These are phyloP conservation scores for Agrilus mali DNA, from an alignment of 2,888 invertebrate species.

Conservation along the genomic window DNA sequence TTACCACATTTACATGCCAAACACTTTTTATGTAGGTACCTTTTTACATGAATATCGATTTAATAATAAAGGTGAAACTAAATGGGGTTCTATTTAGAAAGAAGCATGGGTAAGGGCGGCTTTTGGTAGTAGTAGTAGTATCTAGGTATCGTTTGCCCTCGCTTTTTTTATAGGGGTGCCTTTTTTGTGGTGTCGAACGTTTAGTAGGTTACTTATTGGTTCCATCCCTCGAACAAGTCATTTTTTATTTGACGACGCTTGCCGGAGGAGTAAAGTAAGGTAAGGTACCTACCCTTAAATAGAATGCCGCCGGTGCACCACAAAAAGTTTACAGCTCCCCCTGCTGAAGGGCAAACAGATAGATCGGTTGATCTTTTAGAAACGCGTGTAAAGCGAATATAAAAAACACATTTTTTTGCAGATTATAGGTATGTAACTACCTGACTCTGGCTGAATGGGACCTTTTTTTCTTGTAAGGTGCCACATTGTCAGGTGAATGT, in stretches of 20 bases:
- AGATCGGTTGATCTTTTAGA: too few relatives aligned
- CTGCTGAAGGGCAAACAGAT: background rate
- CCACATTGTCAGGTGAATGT: slow-evolving; percentile 18
- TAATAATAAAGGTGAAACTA: too few relatives aligned
- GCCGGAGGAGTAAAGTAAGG: slow-evolving; percentile 6
- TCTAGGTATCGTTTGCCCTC: too few relatives aligned
- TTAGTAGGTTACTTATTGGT: slow-evolving; percentile 28
- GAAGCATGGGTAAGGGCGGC: too few relatives aligned
- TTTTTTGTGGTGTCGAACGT: slow-evolving; percentile 31
- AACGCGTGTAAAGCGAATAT: slow-evolving; percentile 5
- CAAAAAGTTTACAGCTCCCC: slow-evolving; percentile 15
- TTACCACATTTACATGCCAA: too few relatives aligned
- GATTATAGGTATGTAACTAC: too few relatives aligned
- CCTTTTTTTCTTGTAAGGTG: slow-evolving; percentile 3
- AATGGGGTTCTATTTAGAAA: too few relatives aligned
- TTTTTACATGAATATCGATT: too few relatives aligned
- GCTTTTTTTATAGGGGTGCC: slow-evolving; percentile 17
- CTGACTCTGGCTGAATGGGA: slow-evolving; percentile 15
- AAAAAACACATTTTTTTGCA: slow-evolving; percentile 22
- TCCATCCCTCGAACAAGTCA: slow-evolving; percentile 23
- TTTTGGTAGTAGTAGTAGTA: too few relatives aligned
- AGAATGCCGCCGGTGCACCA: slow-evolving; percentile 12
- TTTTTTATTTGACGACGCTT: slow-evolving; percentile 20
- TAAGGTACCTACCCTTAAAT: slow-evolving; percentile 21
- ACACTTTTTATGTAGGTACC: too few relatives aligned